These are phyloP conservation scores for Syngnathus acus DNA, from an alignment of 2,797 vertebrate species.

Conservation along the genomic window DNA sequence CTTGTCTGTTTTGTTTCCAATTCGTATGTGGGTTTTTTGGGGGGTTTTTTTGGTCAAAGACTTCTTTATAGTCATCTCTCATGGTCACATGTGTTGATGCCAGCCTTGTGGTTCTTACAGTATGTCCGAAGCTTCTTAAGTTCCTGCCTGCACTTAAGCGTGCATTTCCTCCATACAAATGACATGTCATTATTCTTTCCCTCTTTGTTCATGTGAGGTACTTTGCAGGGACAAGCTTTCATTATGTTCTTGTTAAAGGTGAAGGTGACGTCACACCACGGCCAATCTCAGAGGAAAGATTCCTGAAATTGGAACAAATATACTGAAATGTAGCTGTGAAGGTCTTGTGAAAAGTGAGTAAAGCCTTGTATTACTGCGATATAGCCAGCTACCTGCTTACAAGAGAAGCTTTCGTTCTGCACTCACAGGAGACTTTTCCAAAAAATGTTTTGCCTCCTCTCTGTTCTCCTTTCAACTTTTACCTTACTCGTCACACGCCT, in stretches of 20 bases:
- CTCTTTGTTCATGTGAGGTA: not conserved
- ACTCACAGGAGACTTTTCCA: constrained; percentile 34
- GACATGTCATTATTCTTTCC: not conserved
- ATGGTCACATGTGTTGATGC: not conserved
- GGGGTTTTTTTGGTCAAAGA: not conserved
- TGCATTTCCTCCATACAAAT: not conserved
- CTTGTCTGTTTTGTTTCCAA: not conserved
- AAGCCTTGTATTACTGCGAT: constrained; percentile 38
- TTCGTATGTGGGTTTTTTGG: not conserved
- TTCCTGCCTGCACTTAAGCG: not conserved
- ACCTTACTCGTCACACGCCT: constrained; percentile 13
- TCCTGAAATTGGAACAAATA: not conserved
- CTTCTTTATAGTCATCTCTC: not conserved
- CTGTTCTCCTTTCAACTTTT: constrained; percentile 28
- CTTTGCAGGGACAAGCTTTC: not conserved
- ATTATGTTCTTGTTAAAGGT: not conserved
- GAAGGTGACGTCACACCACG: not conserved
- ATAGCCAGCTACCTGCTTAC: constrained; percentile 31
- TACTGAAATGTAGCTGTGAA: too few relatives aligned
- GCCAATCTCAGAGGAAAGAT: not conserved
- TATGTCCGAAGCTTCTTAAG: too few relatives aligned
- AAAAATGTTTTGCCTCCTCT: constrained; percentile 10
- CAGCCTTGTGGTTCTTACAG: not conserved
- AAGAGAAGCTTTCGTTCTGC: constrained; percentile 31
- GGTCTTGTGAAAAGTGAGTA: not conserved